Percentiles rank a stretch among this genome's conserved stretches.
phyloP scores from a whole-genome alignment of 2,888 invertebrate genomes.

The Desoria tigrina region DNA sequence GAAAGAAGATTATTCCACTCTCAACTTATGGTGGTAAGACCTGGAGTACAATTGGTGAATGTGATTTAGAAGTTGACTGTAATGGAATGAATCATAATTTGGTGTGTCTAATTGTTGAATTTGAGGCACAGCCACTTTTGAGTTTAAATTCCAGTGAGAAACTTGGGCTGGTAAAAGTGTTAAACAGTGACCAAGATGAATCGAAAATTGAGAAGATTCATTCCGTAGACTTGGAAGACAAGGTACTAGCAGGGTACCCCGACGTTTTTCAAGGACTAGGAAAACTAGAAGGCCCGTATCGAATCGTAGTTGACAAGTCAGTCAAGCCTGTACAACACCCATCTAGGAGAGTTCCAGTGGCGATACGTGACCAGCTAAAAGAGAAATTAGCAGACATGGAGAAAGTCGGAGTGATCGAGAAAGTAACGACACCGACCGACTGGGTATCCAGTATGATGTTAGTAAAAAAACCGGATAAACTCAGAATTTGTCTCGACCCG shows the following conservation, averaged over 20 bases:
- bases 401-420: conserved; percentile 39
- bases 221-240: not conserved
- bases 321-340: conserved; percentile 29
- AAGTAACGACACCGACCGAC: no score
- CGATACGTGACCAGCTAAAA: conserved; percentile 32
- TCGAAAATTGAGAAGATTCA: conserved; percentile 1
- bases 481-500: conserved; percentile 49
- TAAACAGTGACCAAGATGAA: conserved; percentile 21
- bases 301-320: conserved; percentile 7
- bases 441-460: conserved; percentile 48
- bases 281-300: conserved; percentile 15
- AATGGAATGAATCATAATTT: no score
- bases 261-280: conserved; percentile 23
- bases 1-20: no score
- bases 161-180: conserved; percentile 15
- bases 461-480: no score
- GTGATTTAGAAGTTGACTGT: no score
- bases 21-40: no score
- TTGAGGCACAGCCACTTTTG: conserved; percentile 14
- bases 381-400: conserved; percentile 31
- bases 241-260: not conserved
- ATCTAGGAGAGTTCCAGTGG: conserved; percentile 42
- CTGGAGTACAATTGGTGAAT: no score
- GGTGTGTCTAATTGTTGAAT: conserved; percentile 3
- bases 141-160: conserved; percentile 12